Evolutionary conservation across 2,797 vertebrate genomes (phyloP), one percentile per base, ranked within the genome.

Genomic region (Macropus fuliginosus): DNA sequence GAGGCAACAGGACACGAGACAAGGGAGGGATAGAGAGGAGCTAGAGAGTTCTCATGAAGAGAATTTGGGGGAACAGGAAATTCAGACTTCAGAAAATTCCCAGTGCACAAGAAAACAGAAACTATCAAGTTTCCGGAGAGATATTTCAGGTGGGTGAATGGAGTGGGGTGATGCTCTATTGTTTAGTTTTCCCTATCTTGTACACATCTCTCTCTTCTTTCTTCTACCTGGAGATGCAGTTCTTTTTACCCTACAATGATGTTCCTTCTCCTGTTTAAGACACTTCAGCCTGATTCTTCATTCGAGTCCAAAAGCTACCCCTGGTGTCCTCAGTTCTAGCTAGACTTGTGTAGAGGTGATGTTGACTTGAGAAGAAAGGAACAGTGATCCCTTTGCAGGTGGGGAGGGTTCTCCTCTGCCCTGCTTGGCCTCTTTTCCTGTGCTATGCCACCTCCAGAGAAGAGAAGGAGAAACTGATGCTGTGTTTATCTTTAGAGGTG

Each of bases 121-220:
- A 62, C n/a, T 5, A 6, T 55, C 96, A 29, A 5, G 1, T 0
- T 95, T 93, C 91, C 97, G 95, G 91, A 93, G n/a, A 9, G 92
- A 90, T 93, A 28, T 90, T 74, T 21, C 95, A 97, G 97, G 97
- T 98, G 93, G 95, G 97, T 97, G 59, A 91, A 56, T 92, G 91
- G 40, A 93, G 81, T 90, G 91, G 55, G 91, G 56, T 91, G 10
- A 24, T 50, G 40, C 52, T 94, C 31, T 40, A 28, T 87, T 50
- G 40, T 87, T 87, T 50, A 12, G 2, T 46, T 81, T 87, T 50
- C 24, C 9, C 40, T 27, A 10, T 87, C 21, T 50, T 87, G 40
- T 27, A 87, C 4, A 46, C 21, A 87, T 50, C 40, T 87, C 10
- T 46, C n/a, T 81, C 18, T 81, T 46, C 21, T 46, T 81, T 14